Evolutionary conservation across 2,797 vertebrate species (phyloP).

Genomic region (Petrocephalus sullivani): DNA sequence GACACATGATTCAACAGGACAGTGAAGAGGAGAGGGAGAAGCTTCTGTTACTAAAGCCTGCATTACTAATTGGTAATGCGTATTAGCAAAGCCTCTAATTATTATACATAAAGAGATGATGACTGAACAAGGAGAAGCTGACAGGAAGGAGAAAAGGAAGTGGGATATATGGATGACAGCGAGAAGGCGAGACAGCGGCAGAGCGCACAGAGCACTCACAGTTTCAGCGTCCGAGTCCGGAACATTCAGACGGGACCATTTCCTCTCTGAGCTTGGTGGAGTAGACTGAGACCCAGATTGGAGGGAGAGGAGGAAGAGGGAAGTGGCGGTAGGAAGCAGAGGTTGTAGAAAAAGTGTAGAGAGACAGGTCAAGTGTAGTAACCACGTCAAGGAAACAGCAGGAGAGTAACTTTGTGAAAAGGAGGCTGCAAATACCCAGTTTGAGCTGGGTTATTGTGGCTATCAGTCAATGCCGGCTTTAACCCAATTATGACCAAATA

Average conservation of each 20-base stretch:
- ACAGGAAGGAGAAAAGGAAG: neutral
- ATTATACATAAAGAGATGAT: neutral
- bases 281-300: conserved; percentile 61
- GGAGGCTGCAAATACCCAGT: neutral
- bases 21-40: neutral
- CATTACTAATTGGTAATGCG: neutral
- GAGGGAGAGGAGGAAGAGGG: conserved; percentile 4
- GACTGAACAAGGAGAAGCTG: neutral
- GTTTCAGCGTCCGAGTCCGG: conserved; percentile 93
- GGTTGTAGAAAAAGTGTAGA: neutral
- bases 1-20: neutral
- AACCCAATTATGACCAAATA: neutral
- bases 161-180: neutral
- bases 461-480: neutral
- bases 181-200: conserved; percentile 25
- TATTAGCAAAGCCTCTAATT: neutral
- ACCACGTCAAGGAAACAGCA: neutral
- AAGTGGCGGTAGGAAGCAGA: neutral
- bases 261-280: conserved; percentile 77
- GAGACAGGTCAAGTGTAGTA: neutral
- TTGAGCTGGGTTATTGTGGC: neutral
- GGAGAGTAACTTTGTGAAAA: neutral
- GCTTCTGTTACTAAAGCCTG: neutral
- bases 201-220: conserved; percentile 71
- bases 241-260: conserved; percentile 86